Conservation (phyloP, 2,113 vertebrate genomes). For the Pontoporia blainvillei region DNA sequence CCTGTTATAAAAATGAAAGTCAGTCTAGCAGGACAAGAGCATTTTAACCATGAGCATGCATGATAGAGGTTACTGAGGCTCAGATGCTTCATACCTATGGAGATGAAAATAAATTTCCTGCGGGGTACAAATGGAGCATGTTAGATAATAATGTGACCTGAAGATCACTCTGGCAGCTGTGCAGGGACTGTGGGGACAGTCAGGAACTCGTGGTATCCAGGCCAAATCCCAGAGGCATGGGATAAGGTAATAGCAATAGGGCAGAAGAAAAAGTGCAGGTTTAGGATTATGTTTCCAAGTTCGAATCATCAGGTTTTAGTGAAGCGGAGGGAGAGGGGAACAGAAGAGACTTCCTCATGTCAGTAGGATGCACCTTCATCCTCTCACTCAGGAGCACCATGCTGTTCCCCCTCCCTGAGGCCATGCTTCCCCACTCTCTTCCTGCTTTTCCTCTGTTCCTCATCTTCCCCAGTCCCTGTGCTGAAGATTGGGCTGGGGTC, state of each 20-base stretch:
- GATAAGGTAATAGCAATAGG: not conserved
- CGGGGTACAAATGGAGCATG: not conserved
- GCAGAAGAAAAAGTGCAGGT: not conserved
- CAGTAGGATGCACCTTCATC: not conserved
- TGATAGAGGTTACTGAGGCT: not conserved
- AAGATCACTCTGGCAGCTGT: not conserved
- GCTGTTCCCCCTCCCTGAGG: not conserved
- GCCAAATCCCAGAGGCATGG: not conserved
- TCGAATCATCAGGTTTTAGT: not conserved
- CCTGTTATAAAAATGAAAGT: not conserved
- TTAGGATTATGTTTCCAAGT: not conserved
- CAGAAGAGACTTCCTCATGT: not conserved
- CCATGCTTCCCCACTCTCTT: not conserved
- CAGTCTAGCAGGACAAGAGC: not conserved
- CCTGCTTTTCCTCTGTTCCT: not conserved
- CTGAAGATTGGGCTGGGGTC: not conserved
- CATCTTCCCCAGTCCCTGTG: not conserved
- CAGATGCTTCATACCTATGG: not conserved
- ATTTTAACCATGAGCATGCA: not conserved
- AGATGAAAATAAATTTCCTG: not conserved
- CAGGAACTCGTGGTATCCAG: not conserved
- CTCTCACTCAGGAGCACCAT: not conserved
- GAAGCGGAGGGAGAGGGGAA: not conserved
- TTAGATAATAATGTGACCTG: not conserved
- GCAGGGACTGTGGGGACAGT: not conserved